Percentiles rank a stretch among this genome's conserved stretches.
Conservation (phyloP, 2,113 vertebrate species). For the Zosterops hypoxanthus region DNA sequence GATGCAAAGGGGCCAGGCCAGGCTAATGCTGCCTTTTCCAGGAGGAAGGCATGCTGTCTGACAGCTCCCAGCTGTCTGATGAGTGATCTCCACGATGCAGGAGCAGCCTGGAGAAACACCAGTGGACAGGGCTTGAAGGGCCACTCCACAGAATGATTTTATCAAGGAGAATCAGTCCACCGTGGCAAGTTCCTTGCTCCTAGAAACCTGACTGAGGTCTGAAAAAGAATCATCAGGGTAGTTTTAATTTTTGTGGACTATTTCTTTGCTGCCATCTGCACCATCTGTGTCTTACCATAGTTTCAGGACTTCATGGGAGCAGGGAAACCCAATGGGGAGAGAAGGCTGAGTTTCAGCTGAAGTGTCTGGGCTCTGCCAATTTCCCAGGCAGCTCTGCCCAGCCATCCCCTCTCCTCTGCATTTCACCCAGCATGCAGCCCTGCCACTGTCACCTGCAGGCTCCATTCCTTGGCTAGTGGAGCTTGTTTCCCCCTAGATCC, state of each 20-base stretch:
- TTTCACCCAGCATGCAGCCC: not conserved
- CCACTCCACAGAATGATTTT: not conserved
- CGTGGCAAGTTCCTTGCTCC: not conserved
- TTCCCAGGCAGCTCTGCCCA: not conserved
- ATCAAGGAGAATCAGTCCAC: accelerated
- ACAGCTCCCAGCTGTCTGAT: not conserved
- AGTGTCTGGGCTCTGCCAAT: not conserved
- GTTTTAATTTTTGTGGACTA: not conserved
- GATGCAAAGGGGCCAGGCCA: not conserved
- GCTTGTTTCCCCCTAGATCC: not conserved
- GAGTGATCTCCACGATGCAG: accelerated
- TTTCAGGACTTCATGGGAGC: not conserved
- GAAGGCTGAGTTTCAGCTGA: not conserved
- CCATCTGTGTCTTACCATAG: not conserved
- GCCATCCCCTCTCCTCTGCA: not conserved
- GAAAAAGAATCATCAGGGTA: not conserved
- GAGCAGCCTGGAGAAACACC: not conserved
- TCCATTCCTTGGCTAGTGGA: not conserved
- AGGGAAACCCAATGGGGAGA: not conserved
- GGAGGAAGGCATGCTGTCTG: not conserved
- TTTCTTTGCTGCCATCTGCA: not conserved
- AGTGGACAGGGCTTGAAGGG: not conserved
- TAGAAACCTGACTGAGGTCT: not conserved
- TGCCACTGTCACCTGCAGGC: not conserved
- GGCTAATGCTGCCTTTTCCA: not conserved